Conservation (phyloP, 35 echinoderm and acorn worm genomes). For the Apostichopus californicus region DNA sequence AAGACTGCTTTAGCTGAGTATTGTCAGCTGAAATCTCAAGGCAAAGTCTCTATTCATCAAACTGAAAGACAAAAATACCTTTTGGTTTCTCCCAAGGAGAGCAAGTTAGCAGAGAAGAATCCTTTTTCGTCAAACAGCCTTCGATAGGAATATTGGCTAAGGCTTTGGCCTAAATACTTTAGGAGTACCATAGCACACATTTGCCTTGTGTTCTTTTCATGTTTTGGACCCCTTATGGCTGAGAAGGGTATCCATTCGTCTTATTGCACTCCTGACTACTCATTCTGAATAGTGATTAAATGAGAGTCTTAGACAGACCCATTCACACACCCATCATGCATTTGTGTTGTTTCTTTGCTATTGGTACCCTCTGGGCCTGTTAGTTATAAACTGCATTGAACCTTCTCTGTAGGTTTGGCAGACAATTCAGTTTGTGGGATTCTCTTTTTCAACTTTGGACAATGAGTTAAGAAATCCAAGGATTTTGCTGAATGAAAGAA, state of each 20-base stretch:
- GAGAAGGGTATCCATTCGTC: background rate
- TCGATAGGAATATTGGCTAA: no score
- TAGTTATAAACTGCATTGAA: background rate
- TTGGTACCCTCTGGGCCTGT: no score
- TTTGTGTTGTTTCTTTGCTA: background rate
- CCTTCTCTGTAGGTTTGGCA: background rate
- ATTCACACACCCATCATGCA: background rate
- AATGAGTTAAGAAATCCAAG: background rate
- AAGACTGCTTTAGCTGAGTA: no score
- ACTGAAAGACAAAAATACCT: no score
- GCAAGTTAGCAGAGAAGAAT: no score
- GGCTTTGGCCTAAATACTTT: no score
- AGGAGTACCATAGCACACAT: no score
- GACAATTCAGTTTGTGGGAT: background rate
- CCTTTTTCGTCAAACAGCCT: no score
- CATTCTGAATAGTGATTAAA: background rate
- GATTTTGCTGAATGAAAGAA: background rate
- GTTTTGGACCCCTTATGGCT: background rate
- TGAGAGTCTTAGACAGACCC: background rate
- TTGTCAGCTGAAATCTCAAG: no score
- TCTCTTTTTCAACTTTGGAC: background rate
- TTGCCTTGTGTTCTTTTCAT: background rate
- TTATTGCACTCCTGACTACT: background rate
- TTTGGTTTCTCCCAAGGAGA: no score
- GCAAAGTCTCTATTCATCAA: no score